Evolutionary conservation across 2,888 invertebrate species (phyloP), one percentile per base, ranked within the genome.

Genomic region (Meganola albula): DNA sequence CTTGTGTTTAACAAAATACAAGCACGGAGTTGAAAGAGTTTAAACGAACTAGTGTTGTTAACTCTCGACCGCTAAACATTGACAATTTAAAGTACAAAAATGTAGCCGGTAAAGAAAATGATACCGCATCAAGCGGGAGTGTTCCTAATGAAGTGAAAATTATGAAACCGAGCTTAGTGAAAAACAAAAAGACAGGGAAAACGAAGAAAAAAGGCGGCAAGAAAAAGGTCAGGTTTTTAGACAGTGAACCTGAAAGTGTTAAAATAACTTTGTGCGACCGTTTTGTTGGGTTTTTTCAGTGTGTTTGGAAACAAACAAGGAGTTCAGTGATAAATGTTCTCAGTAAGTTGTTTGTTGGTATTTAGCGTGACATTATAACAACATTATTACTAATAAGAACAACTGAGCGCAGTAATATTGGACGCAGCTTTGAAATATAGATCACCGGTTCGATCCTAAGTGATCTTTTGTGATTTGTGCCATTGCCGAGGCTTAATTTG

Each of bases 191-290:
- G 40, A 31, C 57, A 33, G 57, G 58, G 34, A 69, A 64, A 60
- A 57, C 56, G 51, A 37, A 18, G 27, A 61, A 58, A 53, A 61
- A 55, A 42, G 47, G 47, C 37, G 24, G 24, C 23, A 79, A 77
- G 70, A 82, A 83, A 71, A 72, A 65, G 63, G 80, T 83, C 51
- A 64, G 72, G 51, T 83, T 83, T 50, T 63, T 58, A 43, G 80
- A 78, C 53, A 51, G 47, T 18, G 70, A 70, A 29, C 59, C 59
- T 33, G 65, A 66, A 44, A 14, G 24, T 26, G 11, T 10, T 12
- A 60, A 41, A 44, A 48, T 53, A 41, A 59, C 77, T 28, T 47
- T 79, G 39, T 63, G 65, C 53, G 63, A 69, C 46, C 72, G 79
- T 34, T 66, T 77, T 50, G 55, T 61, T 35, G 57, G 52, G 23